Evolutionary conservation across 2,113 vertebrate species (phyloP), one percentile per base, ranked within the genome.

Genomic region (Myrmecobius fasciatus): DNA sequence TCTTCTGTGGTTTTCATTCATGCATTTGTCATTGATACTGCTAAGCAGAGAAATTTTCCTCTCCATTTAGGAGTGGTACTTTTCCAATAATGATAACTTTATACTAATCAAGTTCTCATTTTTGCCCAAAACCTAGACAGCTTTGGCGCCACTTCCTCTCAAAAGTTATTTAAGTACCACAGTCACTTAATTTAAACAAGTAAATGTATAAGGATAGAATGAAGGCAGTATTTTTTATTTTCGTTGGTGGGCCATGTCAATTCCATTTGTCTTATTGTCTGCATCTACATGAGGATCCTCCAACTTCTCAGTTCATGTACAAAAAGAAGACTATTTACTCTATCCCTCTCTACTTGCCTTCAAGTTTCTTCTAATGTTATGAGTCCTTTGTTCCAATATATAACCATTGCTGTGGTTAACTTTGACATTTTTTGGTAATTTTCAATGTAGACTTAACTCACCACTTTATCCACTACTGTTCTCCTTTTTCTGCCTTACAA

Each of bases 1-100:
- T 94, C 28, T 92, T 94, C 53, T 96, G 20, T 53, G 93, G 97
- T 97, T 97, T 97, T 94, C 96, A 96, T 94, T 95, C 92, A 94
- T 96, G 96, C 28, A 31, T 94, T 95, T 96, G 89, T 97, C 94
- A 96, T 75, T 96, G 96, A 75, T 89, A 67, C 91, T 94, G 89
- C 51, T 95, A 94, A 96, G 47, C 25, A 20, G 89, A n/a, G 24
- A 53, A 93, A n/a, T 93, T 93, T 89, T 97, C 91, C 91, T 97
- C 91, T 96, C 56, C 75, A 52, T 91, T 94, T 95, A 95, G 28
- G 93, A 36, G 24, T 94, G 91, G 89, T 95, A 91, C 47, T 31
- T 31, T 96, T 96, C 93, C 97, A 22, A 91, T 48, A 92, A 95
- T 22, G 7, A 2, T 94, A 96, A 95, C 3, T 91, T 94, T 91